Percentiles rank a stretch among this genome's conserved stretches.
Evolutionary conservation across 2,888 invertebrate species (phyloP).

Genomic region (Callosobruchus maculatus): DNA sequence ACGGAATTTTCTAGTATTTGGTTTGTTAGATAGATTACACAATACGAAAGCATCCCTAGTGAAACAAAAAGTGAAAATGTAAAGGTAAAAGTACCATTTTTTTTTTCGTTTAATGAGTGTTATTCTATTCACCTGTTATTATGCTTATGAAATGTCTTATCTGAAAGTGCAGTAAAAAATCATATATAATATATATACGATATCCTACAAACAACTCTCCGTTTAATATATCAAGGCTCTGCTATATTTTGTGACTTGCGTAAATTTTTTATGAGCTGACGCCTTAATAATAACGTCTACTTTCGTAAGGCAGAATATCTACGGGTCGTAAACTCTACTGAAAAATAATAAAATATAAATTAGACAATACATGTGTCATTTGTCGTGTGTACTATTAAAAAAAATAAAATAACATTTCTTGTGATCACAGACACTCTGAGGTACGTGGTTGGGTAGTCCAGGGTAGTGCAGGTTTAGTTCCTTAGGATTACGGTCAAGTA

Average conservation of each 20-base stretch:
- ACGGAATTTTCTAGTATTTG: too few species aligned
- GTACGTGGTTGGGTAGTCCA: not conserved
- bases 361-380: conserved; percentile 29
- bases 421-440: not conserved
- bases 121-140: too few species aligned
- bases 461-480: not conserved
- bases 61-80: too few species aligned
- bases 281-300: not conserved
- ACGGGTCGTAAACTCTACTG: conserved; percentile 33
- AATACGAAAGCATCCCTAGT: too few species aligned
- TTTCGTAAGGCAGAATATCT: conserved; percentile 36
- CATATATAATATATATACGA: too few species aligned
- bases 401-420: not conserved
- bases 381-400: not conserved
- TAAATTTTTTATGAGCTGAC: not conserved
- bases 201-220: too few species aligned
- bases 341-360: conserved; percentile 9
- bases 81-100: too few species aligned
- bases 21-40: too few species aligned
- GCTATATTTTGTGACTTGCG: not conserved
- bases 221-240: not conserved
- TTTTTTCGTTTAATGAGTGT: too few species aligned
- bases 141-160: too few species aligned
- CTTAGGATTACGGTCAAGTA: not conserved
- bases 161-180: too few species aligned